phyloP scores from a whole-genome alignment of 2,888 invertebrate genomes.

The Diaphora mendica region DNA sequence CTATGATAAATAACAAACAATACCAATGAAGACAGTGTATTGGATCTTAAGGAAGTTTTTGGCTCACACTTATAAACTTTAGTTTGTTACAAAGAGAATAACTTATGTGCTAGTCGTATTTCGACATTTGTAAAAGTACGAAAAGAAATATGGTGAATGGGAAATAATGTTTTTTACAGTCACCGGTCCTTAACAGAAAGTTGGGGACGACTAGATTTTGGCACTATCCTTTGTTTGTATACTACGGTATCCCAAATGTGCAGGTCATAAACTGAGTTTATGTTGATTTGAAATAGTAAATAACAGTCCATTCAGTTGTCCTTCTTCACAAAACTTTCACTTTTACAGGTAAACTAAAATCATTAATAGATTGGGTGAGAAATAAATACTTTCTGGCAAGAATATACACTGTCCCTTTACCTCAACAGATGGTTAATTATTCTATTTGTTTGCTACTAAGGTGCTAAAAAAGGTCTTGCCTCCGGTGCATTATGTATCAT shows the following conservation, averaged over 20 bases:
- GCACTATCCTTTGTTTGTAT: not conserved
- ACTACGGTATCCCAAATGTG: not conserved
- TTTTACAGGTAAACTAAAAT: not conserved
- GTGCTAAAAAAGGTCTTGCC: conserved; percentile 17
- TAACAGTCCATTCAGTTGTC: not conserved
- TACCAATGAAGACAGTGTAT: not conserved
- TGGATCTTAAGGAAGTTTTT: not conserved
- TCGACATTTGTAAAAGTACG: not conserved
- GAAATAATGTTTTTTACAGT: not conserved
- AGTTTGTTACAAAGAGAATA: not conserved
- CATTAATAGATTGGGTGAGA: not conserved
- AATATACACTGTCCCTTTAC: not conserved
- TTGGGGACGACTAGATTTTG: not conserved
- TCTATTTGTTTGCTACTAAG: not conserved
- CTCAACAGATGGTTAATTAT: not conserved
- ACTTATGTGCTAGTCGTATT: no score
- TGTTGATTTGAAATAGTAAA: not conserved
- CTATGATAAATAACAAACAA: not conserved
- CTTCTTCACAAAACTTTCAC: not conserved
- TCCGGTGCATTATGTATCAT: conserved; percentile 19
- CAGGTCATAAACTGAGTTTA: not conserved
- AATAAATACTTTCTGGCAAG: not conserved
- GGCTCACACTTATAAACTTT: not conserved
- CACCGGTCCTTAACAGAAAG: not conserved
- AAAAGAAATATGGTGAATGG: not conserved